Conservation (phyloP, 2,797 vertebrate genomes). For the Rallus crepitans region DNA sequence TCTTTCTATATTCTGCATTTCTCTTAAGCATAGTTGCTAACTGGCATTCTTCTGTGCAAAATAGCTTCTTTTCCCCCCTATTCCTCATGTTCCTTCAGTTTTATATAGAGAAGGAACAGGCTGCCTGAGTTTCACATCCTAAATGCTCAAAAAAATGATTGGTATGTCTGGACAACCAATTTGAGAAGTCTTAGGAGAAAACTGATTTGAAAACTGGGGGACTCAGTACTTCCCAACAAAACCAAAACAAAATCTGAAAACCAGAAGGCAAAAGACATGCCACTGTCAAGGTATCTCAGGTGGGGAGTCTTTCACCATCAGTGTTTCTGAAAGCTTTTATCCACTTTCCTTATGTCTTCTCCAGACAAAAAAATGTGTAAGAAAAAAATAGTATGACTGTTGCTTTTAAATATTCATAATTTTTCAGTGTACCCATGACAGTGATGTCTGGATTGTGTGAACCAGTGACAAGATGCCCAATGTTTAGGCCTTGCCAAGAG, state of each 20-base stretch:
- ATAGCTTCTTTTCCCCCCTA: background rate
- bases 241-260: background rate
- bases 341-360: background rate
- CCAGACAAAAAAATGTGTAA: background rate
- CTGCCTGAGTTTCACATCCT: background rate
- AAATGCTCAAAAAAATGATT: background rate
- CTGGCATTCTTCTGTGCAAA: constrained; percentile 22
- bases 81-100: background rate
- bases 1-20: background rate
- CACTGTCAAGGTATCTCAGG: background rate
- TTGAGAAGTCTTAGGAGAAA: background rate
- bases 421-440: accelerated
- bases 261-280: background rate
- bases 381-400: background rate
- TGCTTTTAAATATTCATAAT: background rate
- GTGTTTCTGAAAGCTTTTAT: background rate
- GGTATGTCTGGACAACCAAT: background rate
- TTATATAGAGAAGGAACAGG: constrained; percentile 10
- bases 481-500: background rate
- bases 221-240: background rate
- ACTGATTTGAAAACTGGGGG: background rate
- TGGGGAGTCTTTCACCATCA: accelerated
- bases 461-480: accelerated
- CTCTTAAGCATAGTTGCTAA: background rate
- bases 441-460: background rate